Conservation (phyloP, 2,113 vertebrate genomes). For the Odontesthes bonariensis region DNA sequence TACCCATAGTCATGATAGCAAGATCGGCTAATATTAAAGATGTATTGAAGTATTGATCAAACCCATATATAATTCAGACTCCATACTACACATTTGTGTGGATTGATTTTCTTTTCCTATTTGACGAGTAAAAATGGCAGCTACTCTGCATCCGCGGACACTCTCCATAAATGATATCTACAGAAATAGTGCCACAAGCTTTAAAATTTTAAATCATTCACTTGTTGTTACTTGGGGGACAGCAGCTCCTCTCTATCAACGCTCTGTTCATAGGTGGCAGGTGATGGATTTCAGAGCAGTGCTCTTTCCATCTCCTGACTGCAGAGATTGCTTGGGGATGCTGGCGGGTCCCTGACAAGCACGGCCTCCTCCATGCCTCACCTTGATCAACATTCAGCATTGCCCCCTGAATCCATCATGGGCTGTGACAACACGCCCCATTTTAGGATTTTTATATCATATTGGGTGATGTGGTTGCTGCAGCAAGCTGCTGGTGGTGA, state of each 20-base stretch:
- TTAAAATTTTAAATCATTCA: conserved; percentile 62
- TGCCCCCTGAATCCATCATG: conserved; percentile 76
- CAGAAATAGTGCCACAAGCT: conserved; percentile 51
- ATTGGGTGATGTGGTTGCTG: conserved; percentile 56
- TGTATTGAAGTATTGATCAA: not conserved
- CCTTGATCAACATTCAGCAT: conserved; percentile 83
- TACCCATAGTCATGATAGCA: not conserved
- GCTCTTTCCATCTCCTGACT: conserved; percentile 78
- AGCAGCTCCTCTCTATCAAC: conserved; percentile 71
- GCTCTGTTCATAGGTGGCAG: conserved; percentile 61
- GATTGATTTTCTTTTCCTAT: not conserved
- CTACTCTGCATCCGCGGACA: conserved; percentile 39
- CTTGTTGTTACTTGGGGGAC: conserved; percentile 57
- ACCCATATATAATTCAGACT: not conserved
- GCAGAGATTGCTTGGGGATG: conserved; percentile 79
- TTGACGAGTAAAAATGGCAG: not conserved
- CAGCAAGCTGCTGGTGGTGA: conserved; percentile 36
- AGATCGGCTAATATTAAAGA: not conserved
- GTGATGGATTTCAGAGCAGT: conserved; percentile 76
- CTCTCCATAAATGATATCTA: conserved; percentile 52
- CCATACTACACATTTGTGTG: not conserved
- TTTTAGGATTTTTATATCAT: conserved; percentile 72
- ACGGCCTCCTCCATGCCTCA: conserved; percentile 77
- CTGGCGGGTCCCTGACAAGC: conserved; percentile 77
- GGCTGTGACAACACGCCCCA: conserved; percentile 69